phyloP scores from a whole-genome alignment of 2,113 vertebrate genomes.

The Erpornis zantholeuca region DNA sequence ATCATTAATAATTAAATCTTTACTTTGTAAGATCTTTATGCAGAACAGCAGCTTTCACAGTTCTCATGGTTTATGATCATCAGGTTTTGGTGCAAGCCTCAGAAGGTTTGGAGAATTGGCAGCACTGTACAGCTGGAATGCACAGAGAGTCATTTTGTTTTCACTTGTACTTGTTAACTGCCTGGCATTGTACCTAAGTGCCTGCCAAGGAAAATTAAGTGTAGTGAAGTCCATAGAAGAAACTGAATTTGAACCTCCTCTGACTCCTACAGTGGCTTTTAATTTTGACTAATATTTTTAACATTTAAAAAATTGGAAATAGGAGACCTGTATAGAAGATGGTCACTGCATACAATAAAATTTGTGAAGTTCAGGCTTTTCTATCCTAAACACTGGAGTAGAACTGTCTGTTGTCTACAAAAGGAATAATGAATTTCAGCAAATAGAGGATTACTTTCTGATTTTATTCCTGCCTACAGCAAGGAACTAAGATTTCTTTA shows the following conservation, averaged over 20 bases:
- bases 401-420: background rate
- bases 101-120: background rate
- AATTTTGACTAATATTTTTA: background rate
- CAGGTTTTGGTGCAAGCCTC: background rate
- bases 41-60: background rate
- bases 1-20: background rate
- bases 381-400: background rate
- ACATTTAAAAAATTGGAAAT: background rate
- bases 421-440: background rate
- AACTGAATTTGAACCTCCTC: background rate
- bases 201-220: background rate
- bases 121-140: background rate
- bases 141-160: background rate
- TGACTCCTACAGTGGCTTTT: background rate
- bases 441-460: background rate
- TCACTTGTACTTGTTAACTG: background rate
- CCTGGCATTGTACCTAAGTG: background rate
- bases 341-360: background rate
- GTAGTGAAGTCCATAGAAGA: background rate
- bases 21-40: background rate
- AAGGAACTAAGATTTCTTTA: background rate
- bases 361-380: background rate
- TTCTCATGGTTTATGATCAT: background rate
- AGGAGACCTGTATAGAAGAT: background rate
- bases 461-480: background rate